Base-by-base conservation (phyloP, 2,113 vertebrate genomes). In the Phyllostomus hastatus region DNA sequence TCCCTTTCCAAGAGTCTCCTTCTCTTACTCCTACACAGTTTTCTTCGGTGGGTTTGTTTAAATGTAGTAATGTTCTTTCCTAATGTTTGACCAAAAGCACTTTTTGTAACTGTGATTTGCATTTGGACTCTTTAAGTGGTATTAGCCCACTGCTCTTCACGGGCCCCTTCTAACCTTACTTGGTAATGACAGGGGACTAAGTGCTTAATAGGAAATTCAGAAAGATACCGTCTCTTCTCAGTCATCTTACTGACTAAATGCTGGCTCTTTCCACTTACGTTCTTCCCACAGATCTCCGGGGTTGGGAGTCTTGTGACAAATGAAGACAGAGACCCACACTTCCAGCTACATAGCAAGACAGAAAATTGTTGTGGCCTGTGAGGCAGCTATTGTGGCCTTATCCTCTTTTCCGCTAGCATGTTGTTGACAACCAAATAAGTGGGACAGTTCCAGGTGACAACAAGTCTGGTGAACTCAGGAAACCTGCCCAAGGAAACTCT, bases 1-100 rank as follows among this genome's bases (percentile, higher is more conserved):
- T 97, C 80, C 86, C 78, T 80, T 78, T 87, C 66, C 52, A 88
- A 92, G n/a, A 96, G 64, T 72, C 76, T 79, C 92, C 48, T 93
- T 96, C 78, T 90, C 80, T 85, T 79, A 86, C 75, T 86, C 89
- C 86, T 75, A 81, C 17, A 76, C 52, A 50, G 66, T 94, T 93
- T 95, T 94, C 91, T 92, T 94, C 50, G 43, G 50, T 95, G 69
- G 54, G 16, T 54, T 88, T 75, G 38, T 89, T 97, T 80, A 84
- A 88, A 93, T 11, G 10, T 16, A 76, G 50, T 35, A 52, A 69
- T 84, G 90, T 85, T 89, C 89, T 88, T 83, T 79, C 64, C 66
- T 92, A 59, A 91, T 59, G 50, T 88, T 48, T 79, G 75, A 92
- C 88, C 35, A 59, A 86, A 79, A 88, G 28, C 61, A 59, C 54